Evolutionary conservation across 2,888 invertebrate species (phyloP), one percentile per base, ranked within the genome.

Genomic region (Venusia cambrica): DNA sequence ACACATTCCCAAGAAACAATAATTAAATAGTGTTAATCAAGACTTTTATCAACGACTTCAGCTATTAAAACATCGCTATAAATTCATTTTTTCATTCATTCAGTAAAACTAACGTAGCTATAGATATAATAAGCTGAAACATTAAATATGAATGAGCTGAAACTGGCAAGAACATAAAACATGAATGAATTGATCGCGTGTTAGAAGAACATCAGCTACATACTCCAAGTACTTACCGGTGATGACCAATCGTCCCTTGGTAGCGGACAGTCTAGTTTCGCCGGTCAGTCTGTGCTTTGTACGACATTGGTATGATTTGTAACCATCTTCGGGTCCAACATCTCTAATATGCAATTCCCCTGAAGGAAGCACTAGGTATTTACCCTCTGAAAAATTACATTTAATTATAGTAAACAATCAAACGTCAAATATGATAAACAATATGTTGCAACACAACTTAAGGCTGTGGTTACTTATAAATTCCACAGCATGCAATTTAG

Each of bases 291-390:
- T 91, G 73, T 97, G 97, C 76, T 96, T 96, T 39, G 97, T 97
- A 58, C 97, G 92, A 76, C 97, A 97, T 81, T 97, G 96, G 74
- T 97, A 97, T 42, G 95, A 94, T 83, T 96, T 96, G 83, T 95
- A 95, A 46, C 96, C 96, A 79, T 98, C 97, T 76, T 96, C 96
- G 47, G 96, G 96, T 76, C 95, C 95, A 44, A 97, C 97, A 88
- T 97, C 96, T 68, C 96, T 92, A 63, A 98, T 97, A 80, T 98
- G 97, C 49, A 98, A 90, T 83, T 98, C 97, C 51, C 98, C 98
- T 64, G 97, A 96, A 53, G 97, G 95, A 43, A 98, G 89, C 21
- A 98, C 97, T 77, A 97, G 91, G 73, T 97, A 97, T 90, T 98
- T 97, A 59, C 96, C 97, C 85, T 97, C 98, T 97, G 89, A 60